Percentiles rank a stretch among this genome's conserved stretches.
These are phyloP conservation scores for Tiphia femorata DNA, from an alignment of 2,888 invertebrate genomes.

Conservation along the genomic window DNA sequence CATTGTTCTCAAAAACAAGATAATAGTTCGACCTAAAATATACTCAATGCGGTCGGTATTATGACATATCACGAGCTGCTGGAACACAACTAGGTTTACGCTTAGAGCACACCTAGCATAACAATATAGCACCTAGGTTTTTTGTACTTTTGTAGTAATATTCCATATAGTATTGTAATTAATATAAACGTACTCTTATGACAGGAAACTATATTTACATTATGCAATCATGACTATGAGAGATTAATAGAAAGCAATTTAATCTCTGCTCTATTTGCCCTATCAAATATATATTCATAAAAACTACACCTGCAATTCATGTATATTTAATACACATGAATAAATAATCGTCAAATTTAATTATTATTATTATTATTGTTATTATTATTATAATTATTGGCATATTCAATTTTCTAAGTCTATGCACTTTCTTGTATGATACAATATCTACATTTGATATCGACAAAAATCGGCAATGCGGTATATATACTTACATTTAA, in stretches of 20 bases:
- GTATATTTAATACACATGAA: slow-evolving; percentile 55
- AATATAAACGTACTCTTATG: slow-evolving; percentile 54
- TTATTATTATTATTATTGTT: too few species aligned
- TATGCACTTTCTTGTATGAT: slow-evolving; percentile 49
- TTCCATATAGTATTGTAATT: slow-evolving; percentile 63
- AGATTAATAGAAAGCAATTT: slow-evolving; percentile 56
- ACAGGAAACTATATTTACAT: slow-evolving; percentile 60
- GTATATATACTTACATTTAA: slow-evolving; percentile 41
- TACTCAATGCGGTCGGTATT: slow-evolving; percentile 33
- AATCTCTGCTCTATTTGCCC: slow-evolving; percentile 36
- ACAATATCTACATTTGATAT: slow-evolving; percentile 63
- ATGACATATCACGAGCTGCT: slow-evolving; percentile 48
- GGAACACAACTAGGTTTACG: slow-evolving; percentile 51
- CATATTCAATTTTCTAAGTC: slow-evolving; percentile 44
- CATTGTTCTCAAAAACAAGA: slow-evolving; percentile 13
- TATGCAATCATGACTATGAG: slow-evolving; percentile 59
- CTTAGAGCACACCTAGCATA: slow-evolving; percentile 61
- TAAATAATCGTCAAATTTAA: slow-evolving; percentile 50
- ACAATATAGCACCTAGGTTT: slow-evolving; percentile 69
- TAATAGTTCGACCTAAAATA: slow-evolving; percentile 27
- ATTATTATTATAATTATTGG: too few species aligned
- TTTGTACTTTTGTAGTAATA: slow-evolving; percentile 69
- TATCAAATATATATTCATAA: slow-evolving; percentile 43
- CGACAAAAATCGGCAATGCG: slow-evolving; percentile 52
- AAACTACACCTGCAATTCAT: slow-evolving; percentile 38